phyloP scores from a whole-genome alignment of 2,113 vertebrate species.

The Solenodon paradoxus region DNA sequence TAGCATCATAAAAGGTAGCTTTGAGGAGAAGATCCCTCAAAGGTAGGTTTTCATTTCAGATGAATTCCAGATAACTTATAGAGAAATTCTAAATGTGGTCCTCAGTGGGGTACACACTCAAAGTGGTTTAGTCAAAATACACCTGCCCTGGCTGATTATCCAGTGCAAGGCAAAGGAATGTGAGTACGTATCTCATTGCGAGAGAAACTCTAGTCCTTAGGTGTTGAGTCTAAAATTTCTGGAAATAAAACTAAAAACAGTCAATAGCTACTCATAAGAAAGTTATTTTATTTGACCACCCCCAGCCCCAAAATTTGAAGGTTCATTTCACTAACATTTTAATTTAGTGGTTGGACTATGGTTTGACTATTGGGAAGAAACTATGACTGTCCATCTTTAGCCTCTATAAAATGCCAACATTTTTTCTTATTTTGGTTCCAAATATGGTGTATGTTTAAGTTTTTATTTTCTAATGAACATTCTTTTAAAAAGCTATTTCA shows the following conservation, averaged over 20 bases:
- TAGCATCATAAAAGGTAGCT: constrained; percentile 62
- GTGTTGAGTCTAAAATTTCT: background rate
- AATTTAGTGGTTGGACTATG: background rate
- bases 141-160: background rate
- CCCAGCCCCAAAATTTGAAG: background rate
- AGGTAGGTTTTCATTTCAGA: constrained; percentile 68
- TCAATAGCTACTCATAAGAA: background rate
- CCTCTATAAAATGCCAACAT: background rate
- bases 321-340: background rate
- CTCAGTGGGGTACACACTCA: background rate
- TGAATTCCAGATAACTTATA: background rate
- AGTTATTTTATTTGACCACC: background rate
- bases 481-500: background rate
- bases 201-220: background rate
- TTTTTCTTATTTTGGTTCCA: background rate
- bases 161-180: background rate
- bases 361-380: background rate
- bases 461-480: background rate
- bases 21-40: constrained; percentile 7
- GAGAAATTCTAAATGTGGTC: background rate
- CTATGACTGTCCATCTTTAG: background rate
- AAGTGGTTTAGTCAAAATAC: background rate
- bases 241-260: background rate
- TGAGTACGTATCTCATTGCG: background rate
- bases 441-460: background rate